phyloP scores from a whole-genome alignment of 2,888 invertebrate species.

The Acrocera orbiculus region DNA sequence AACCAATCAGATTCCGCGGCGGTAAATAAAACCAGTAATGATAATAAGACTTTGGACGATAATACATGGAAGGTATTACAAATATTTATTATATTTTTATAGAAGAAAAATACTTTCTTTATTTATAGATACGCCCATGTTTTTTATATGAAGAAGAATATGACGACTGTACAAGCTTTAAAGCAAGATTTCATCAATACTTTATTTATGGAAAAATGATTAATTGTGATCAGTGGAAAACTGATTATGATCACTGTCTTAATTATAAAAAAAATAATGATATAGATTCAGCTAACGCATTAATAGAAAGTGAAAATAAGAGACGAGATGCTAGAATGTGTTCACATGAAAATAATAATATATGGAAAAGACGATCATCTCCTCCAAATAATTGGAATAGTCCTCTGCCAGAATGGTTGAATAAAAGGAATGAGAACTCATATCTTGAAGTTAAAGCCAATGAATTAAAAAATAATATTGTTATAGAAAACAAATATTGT shows the following conservation, averaged over 20 bases:
- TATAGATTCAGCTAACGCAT: constrained; percentile 40
- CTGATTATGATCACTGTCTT: constrained; percentile 56
- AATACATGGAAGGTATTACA: too few species aligned
- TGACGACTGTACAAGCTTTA: constrained; percentile 56
- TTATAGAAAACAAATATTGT: too few species aligned
- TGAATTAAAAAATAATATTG: constrained; percentile 31
- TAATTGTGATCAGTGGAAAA: constrained; percentile 67
- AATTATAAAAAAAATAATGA: constrained; percentile 44
- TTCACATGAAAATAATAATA: constrained; percentile 53
- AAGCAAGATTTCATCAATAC: constrained; percentile 67
- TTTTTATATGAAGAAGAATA: constrained; percentile 67
- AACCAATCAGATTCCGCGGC: too few species aligned
- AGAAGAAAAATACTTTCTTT: background rate
- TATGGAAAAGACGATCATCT: constrained; percentile 54
- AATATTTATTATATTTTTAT: background rate
- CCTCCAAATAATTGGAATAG: constrained; percentile 71
- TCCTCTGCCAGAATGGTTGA: constrained; percentile 61
- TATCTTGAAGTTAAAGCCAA: constrained; percentile 47
- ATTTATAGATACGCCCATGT: constrained; percentile 54
- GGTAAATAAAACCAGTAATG: too few species aligned
- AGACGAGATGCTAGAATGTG: constrained; percentile 44
- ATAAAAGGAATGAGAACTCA: constrained; percentile 45
- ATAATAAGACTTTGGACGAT: too few species aligned
- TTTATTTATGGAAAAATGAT: constrained; percentile 55
- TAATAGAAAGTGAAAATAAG: constrained; percentile 53